A percentile compares a stretch with the other conserved stretches of the same genome.
phyloP scores from a whole-genome alignment of 2,113 vertebrate genomes.

The Sula dactylatra region DNA sequence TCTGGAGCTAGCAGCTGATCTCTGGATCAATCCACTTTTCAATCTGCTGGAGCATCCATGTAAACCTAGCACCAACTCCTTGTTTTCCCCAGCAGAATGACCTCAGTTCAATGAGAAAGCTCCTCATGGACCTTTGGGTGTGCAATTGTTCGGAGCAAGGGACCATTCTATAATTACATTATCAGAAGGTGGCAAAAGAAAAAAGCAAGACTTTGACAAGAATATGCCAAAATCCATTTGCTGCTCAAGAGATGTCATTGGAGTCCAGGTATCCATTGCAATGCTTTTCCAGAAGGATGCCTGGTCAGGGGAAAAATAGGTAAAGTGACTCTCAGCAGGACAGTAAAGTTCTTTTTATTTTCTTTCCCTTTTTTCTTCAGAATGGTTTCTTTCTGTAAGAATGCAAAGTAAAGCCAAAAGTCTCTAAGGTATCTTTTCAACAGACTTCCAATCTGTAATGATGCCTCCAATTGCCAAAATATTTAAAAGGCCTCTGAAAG shows the following conservation, averaged over 20 bases:
- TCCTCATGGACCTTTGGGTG: neutral
- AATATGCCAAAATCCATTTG: neutral
- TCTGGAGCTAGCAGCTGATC: neutral
- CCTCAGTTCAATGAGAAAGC: neutral
- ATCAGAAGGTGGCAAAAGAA: neutral
- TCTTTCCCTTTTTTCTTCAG: neutral
- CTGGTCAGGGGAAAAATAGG: neutral
- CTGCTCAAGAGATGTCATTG: neutral
- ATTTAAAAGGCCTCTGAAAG: slow-evolving; percentile 40
- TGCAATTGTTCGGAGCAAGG: neutral
- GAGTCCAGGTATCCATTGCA: neutral
- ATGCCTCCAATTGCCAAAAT: slow-evolving; percentile 31
- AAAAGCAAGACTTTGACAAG: neutral
- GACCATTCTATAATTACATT: neutral
- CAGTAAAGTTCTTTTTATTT: slow-evolving; percentile 34
- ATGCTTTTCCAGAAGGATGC: neutral
- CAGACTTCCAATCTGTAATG: slow-evolving; percentile 46
- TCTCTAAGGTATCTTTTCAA: slow-evolving; percentile 60
- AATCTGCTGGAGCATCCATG: neutral
- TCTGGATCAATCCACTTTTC: neutral
- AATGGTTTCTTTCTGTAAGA: slow-evolving; percentile 43
- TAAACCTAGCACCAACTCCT: neutral
- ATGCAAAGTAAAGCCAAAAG: slow-evolving; percentile 47
- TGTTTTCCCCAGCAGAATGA: neutral
- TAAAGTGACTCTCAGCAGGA: slow-evolving; percentile 22